Evolutionary conservation across 2,113 vertebrate genomes (phyloP), one percentile per base, ranked within the genome.

Genomic region (Pollachius pollachius): DNA sequence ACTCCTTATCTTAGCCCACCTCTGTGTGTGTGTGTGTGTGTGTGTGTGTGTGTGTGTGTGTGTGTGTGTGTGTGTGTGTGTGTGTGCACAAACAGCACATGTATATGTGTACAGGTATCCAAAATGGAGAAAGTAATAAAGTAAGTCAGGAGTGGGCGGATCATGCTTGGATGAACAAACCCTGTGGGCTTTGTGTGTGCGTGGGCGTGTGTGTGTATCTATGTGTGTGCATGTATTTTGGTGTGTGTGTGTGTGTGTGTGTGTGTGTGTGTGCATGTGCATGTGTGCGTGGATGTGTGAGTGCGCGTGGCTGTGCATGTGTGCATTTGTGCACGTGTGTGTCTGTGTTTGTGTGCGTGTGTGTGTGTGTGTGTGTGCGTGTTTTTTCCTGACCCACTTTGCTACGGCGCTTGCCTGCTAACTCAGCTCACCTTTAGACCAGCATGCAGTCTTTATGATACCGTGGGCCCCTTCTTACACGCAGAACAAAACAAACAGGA

Each of bases 341-440:
- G 54, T 3, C 4, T n/a, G 54, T 56, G 54, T 56, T 4, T 56
- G 54, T 16, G 54, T 56, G 54, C 5, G 13, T 56, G 54, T 56
- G 17, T 16, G 15, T 56, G 54, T 56, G 2, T 56, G 54, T 16
- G 13, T 56, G 54, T 56, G 54, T 56, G 54, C 4, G 54, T 16
- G 54, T 15, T 16, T 15, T 56, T 56, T 62, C 69, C 73, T 88
- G 88, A 90, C 88, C 86, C 84, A 86, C 72, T 87, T 89, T 86
- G 84, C 70, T 78, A 64, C 67, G 72, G 57, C 79, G 68, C 74
- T 74, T 65, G 72, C 69, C 19, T 76, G 65, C 76, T 54, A 70
- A 64, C 59, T 76, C 75, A 78, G 63, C 76, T 79, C 68, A 82
- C 70, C 83, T 87, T 68, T 60, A 66, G 64, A 30, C 69, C 67